These are phyloP conservation scores for Auanema freiburgensis DNA, from an alignment of 2,888 invertebrate species.

Conservation along the genomic window DNA sequence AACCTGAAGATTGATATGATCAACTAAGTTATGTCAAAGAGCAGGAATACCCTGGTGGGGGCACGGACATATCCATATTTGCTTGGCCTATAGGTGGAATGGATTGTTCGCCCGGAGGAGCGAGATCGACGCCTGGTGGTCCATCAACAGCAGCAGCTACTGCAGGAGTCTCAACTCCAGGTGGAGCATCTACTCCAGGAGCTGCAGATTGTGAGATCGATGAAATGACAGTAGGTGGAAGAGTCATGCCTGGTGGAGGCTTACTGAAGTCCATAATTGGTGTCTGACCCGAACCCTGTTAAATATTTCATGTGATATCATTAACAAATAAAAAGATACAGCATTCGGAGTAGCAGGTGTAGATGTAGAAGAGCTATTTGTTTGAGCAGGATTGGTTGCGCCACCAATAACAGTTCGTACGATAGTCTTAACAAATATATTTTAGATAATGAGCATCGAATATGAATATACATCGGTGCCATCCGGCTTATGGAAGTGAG, in stretches of 20 bases:
- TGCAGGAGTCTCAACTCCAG: slow-evolving; percentile 7
- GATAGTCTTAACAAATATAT: slow-evolving; percentile 19
- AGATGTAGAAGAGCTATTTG: neutral
- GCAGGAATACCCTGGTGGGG: slow-evolving; percentile 21
- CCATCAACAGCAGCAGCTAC: slow-evolving; percentile 23
- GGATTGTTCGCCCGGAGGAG: slow-evolving; percentile 26
- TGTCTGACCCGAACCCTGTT: neutral
- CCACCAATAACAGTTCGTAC: slow-evolving; percentile 21
- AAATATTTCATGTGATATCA: neutral
- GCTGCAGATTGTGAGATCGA: neutral
- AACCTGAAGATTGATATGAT: too few relatives aligned
- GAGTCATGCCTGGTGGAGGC: slow-evolving; percentile 36
- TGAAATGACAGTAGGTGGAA: slow-evolving; percentile 1
- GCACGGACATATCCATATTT: slow-evolving; percentile 13
- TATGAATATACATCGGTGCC: neutral
- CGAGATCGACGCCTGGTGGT: slow-evolving; percentile 42
- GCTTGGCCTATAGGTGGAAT: slow-evolving; percentile 6
- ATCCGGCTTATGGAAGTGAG: slow-evolving; percentile 3
- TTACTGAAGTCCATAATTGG: slow-evolving; percentile 36
- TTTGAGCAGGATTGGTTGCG: slow-evolving; percentile 5
- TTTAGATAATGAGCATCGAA: neutral
- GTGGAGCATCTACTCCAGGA: slow-evolving; percentile 17
- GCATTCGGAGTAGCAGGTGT: neutral
- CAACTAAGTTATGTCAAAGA: too few relatives aligned
- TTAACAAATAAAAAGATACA: neutral